phyloP scores from a whole-genome alignment of 2,113 vertebrate species.

The Embiotoca jacksoni region DNA sequence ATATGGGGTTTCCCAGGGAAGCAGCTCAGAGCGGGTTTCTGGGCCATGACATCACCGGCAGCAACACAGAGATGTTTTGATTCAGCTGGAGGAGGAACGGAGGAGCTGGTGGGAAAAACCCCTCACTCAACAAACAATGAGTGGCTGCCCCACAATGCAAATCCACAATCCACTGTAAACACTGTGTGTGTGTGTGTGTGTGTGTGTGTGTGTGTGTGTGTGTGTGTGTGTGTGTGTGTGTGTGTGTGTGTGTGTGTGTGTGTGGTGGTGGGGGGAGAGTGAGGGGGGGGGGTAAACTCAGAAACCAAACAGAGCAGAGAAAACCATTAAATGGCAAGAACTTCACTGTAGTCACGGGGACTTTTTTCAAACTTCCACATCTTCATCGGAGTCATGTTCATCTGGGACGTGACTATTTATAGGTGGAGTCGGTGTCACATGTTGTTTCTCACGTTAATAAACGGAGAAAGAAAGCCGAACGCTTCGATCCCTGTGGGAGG shows the following conservation, averaged over 20 bases:
- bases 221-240: background rate
- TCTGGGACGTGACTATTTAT: slow-evolving; percentile 31
- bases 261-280: background rate
- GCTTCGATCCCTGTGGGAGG: slow-evolving; percentile 56
- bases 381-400: background rate
- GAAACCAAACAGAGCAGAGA: slow-evolving; percentile 40
- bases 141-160: slow-evolving; percentile 60
- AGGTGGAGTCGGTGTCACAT: background rate
- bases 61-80: slow-evolving; percentile 76
- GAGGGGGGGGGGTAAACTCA: background rate
- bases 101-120: slow-evolving; percentile 73
- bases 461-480: slow-evolving; percentile 34
- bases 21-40: slow-evolving; percentile 70
- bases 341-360: slow-evolving; percentile 16
- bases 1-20: slow-evolving; percentile 81
- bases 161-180: slow-evolving; percentile 73
- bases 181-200: background rate
- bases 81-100: slow-evolving; percentile 45
- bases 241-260: too few species aligned
- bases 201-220: background rate
- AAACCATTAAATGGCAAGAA: background rate
- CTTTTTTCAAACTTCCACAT: slow-evolving; percentile 28
- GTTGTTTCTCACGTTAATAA: slow-evolving; percentile 51
- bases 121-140: slow-evolving; percentile 65
- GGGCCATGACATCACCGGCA: slow-evolving; percentile 78